Evolutionary conservation across 1,140 invertebrate genomes (phyloP).

Genomic region (Drosophila hydei): DNA sequence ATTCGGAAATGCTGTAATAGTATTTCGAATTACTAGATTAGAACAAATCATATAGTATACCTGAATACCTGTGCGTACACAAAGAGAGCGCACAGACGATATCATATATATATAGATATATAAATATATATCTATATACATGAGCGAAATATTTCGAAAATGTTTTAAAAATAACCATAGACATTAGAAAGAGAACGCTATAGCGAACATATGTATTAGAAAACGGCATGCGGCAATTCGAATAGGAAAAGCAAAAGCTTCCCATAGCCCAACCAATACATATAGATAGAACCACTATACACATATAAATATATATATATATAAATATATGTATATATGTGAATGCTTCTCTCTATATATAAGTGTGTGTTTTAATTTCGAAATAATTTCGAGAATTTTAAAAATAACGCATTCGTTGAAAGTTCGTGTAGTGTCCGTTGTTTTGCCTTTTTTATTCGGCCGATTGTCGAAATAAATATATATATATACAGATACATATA

Average conservation of each 20-base stretch:
- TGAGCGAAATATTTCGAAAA: constrained; percentile 75
- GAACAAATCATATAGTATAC: constrained; percentile 72
- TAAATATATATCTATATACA: constrained; percentile 46
- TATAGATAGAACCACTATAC: constrained; percentile 19
- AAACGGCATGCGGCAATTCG: constrained; percentile 39
- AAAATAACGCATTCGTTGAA: constrained; percentile 78
- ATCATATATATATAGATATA: constrained; percentile 18
- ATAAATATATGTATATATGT: constrained; percentile 29
- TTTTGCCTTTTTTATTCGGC: constrained; percentile 49
- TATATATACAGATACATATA: constrained; percentile 14
- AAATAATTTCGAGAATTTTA: constrained; percentile 83
- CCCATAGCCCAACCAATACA: constrained; percentile 38
- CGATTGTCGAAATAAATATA: constrained; percentile 50
- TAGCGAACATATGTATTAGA: constrained; percentile 41
- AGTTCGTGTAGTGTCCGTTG: constrained; percentile 65
- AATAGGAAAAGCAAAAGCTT: constrained; percentile 42
- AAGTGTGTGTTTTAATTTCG: constrained; percentile 71
- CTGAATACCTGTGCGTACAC: constrained; percentile 47
- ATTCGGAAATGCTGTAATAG: constrained; percentile 15
- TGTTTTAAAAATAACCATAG: constrained; percentile 78
- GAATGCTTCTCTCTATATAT: constrained; percentile 36
- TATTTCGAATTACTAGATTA: constrained; percentile 67
- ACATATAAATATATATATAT: constrained; percentile 26
- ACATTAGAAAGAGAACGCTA: constrained; percentile 65
- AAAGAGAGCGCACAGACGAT: constrained; percentile 24